Conservation (phyloP, 1,140 invertebrate genomes). For the Drosophila pectinifera region DNA sequence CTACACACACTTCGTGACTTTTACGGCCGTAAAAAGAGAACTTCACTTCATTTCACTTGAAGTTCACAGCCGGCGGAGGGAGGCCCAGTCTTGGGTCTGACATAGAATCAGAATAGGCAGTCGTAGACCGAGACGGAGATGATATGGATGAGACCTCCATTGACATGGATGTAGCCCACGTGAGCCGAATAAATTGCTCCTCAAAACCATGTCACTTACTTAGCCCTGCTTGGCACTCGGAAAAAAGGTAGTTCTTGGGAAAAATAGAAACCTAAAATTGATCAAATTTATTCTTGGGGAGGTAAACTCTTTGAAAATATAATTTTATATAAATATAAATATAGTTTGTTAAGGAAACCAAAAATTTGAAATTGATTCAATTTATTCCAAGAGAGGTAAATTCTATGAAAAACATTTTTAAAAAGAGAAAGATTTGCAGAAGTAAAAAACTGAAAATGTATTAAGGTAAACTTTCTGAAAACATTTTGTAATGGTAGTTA, state of each 20-base stretch:
- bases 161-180: slow-evolving; percentile 49
- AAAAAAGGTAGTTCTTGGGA: neutral
- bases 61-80: slow-evolving; percentile 38
- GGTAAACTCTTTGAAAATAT: neutral
- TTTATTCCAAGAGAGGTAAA: too few species aligned
- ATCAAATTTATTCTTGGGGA: neutral
- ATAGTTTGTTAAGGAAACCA: too few species aligned
- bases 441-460: too few species aligned
- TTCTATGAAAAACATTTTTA: too few species aligned
- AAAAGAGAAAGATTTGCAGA: too few species aligned
- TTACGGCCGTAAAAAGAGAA: slow-evolving; percentile 59
- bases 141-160: slow-evolving; percentile 13
- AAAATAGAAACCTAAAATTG: neutral
- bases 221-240: slow-evolving; percentile 26
- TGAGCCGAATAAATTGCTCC: slow-evolving; percentile 70
- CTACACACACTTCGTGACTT: slow-evolving; percentile 66
- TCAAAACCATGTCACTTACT: slow-evolving; percentile 79
- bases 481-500: too few species aligned
- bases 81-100: slow-evolving; percentile 31
- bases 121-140: slow-evolving; percentile 9
- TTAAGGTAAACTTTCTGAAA: too few species aligned
- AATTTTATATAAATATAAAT: too few species aligned
- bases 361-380: too few species aligned
- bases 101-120: slow-evolving; percentile 67
- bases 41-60: slow-evolving; percentile 68